phyloP scores from a whole-genome alignment of 2,113 vertebrate genomes.

The Labrus mixtus region DNA sequence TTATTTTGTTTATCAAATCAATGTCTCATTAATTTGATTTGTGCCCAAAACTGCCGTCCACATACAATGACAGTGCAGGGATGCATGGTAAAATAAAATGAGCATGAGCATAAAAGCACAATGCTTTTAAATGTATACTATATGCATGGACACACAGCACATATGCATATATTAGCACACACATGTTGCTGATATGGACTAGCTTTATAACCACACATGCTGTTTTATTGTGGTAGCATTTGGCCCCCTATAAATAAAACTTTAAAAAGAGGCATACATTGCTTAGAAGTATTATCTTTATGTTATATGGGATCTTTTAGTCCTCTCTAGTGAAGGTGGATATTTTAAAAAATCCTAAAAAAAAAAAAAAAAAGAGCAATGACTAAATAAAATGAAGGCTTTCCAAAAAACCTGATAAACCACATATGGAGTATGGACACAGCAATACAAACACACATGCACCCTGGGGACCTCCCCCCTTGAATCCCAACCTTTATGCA shows the following conservation, averaged over 20 bases:
- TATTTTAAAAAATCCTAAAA: neutral
- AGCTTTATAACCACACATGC: constrained; percentile 14
- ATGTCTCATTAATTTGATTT: neutral
- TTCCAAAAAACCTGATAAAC: constrained; percentile 20
- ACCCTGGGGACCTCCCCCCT: constrained; percentile 44
- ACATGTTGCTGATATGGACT: constrained; percentile 15
- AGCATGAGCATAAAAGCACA: neutral
- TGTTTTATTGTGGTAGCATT: constrained; percentile 22
- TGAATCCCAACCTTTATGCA: constrained; percentile 55
- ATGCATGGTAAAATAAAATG: neutral
- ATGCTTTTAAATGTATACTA: neutral
- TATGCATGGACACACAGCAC: constrained; percentile 16
- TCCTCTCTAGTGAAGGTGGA: neutral
- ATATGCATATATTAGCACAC: constrained; percentile 22
- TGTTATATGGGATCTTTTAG: neutral
- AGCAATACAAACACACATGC: constrained; percentile 39
- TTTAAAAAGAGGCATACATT: neutral
- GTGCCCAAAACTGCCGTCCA: neutral
- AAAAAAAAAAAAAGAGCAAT: neutral
- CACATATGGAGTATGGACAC: constrained; percentile 39
- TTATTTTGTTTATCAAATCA: no score
- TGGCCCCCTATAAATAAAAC: neutral
- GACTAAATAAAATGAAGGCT: neutral
- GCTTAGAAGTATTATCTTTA: neutral
- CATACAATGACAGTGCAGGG: neutral